Evolutionary conservation across 2,797 vertebrate species (phyloP), one percentile per base, ranked within the genome.

Genomic region (Chrosomus eos): DNA sequence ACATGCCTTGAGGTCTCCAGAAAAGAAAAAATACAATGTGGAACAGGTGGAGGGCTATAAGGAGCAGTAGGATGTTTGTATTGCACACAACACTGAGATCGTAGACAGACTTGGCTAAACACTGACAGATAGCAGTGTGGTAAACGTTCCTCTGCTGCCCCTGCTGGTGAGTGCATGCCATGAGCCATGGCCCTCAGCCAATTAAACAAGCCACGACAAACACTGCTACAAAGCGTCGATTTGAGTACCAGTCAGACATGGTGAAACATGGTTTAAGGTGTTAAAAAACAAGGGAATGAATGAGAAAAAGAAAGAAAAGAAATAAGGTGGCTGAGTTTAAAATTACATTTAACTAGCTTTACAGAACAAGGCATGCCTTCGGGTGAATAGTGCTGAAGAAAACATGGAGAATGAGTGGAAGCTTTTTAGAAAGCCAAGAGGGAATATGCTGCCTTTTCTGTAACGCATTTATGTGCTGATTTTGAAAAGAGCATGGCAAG

Each of bases 301-400:
- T 53, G 66, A 79, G 33, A 73, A n/a, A 70, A 33, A 26, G 36
- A 68, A 48, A 67, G 7, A 51, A 23, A 43, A 26, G 23, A 19
- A 71, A 19, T 26, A 33, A 70, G 70, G 43, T 71, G 79, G 60
- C 6, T 74, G 67, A 58, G 84, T 75, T 80, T 58, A 58, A 16
- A 71, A 53, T 55, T 40, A 33, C 72, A 13, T 62, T 71, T 23
- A 33, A 80, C 36, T 84, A 72, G 51, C 70, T 73, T 86, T 66
- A 67, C 72, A 45, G 75, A 87, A 88, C 85, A 90, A 88, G 85
- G 83, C 51, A 75, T 14, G 83, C 48, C 26, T 55, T 72, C 31
- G 16, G 43, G 43, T 79, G 78, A 72, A 33, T 28, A 55, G 68
- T 36, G 3, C 19, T 77, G 79, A 88, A 78, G 62, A 83, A 79